Evolutionary conservation across 1,140 invertebrate genomes (phyloP), one percentile per base, ranked within the genome.

Genomic region (Caerostris extrusa): DNA sequence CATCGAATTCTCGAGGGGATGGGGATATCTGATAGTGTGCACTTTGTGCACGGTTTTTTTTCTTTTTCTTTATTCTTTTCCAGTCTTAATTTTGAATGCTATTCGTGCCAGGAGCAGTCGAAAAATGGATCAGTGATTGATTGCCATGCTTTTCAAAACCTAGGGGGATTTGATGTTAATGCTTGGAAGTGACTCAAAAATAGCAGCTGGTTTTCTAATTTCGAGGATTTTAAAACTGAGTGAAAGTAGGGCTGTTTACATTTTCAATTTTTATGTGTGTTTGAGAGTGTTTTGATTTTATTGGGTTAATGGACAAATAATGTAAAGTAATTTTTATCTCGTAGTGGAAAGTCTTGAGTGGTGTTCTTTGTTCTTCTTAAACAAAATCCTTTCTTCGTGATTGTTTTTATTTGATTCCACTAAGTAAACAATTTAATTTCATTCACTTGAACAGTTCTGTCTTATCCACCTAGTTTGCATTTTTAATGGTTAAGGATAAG

Each of bases 21-120:
- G 12, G 58, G n/a, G 57, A 53, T 87, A 87, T 87, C 85, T 87
- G 85, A 87, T 64, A 61, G n/a, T 53, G 60, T 50, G 85, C 12
- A 61, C 53, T 83, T 83, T 56, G n/a, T n/a, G n/a, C n/a, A 57
- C 56, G 12, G 8, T 34, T 61, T 87, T 60, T 60, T n/a, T 34
- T 34, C 34, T 34, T 34, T 34, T 34, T 34, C 34, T 34, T 34
- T 34, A 34, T 34, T 34, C 34, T 34, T 34, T 61, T 3, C 8
- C 8, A 60, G 57, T 87, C 50, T 64, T 87, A 87, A 87, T 87
- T 87, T 87, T 19, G 64, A 64, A 14, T 58, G 56, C 19, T 85
- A 57, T 85, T 14, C n/a, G 12, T 57, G 82, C 82, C 55, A 57
- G 17, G 12, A 19, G 69, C 69, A 71, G 69, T 34, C 19, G 34